Conservation (phyloP, 2,113 vertebrate genomes). For the Channa maculata region DNA sequence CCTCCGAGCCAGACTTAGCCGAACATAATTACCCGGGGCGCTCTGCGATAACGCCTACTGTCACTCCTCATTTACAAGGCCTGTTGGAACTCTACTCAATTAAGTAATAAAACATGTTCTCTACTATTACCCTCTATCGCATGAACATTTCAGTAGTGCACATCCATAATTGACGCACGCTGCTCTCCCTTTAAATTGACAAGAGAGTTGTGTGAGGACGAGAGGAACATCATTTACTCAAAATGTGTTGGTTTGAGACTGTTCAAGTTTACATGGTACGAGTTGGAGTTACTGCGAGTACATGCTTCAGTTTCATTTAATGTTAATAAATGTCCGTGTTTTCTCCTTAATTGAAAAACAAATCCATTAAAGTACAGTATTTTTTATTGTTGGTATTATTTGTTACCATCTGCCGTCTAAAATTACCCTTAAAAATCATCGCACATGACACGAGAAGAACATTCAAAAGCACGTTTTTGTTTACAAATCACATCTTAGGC, state of each 20-base stretch:
- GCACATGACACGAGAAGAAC: not conserved
- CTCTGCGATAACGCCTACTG: conserved; percentile 75
- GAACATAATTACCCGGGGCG: conserved; percentile 76
- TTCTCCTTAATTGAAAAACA: conserved; percentile 17
- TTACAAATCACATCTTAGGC: not conserved
- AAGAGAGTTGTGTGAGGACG: conserved; percentile 50
- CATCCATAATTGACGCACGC: conserved; percentile 67
- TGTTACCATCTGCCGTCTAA: no score
- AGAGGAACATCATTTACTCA: conserved; percentile 58
- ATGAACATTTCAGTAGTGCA: conserved; percentile 68
- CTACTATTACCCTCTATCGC: conserved; percentile 69
- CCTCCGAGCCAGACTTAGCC: conserved; percentile 66
- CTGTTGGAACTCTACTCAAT: conserved; percentile 77
- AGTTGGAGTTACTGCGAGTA: not conserved
- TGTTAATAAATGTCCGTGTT: conserved; percentile 31
- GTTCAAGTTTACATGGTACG: conserved; percentile 19
- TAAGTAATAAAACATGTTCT: conserved; percentile 77
- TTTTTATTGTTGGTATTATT: no score
- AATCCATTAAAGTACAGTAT: not conserved
- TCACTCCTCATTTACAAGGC: conserved; percentile 80
- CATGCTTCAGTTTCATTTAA: conserved; percentile 2
- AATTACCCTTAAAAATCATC: no score
- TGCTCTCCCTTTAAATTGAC: conserved; percentile 66
- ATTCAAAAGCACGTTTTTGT: not conserved
- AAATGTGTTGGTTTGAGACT: conserved; percentile 31